phyloP scores from a whole-genome alignment of 2,113 vertebrate species.

The Choloepus hoffmanni region DNA sequence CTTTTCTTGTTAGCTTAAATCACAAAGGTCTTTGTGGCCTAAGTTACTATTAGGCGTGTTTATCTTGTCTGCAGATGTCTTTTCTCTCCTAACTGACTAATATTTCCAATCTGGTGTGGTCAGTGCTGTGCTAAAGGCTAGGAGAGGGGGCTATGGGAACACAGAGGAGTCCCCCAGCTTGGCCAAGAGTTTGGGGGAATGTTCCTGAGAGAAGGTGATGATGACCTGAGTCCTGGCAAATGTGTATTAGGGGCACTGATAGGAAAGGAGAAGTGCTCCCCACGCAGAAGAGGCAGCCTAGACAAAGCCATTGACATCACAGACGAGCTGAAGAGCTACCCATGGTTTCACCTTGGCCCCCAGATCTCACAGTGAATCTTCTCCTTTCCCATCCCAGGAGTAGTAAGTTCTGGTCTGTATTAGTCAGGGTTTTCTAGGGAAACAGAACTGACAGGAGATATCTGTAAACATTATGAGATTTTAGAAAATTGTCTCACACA shows the following conservation, averaged over 20 bases:
- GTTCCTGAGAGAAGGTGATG: background rate
- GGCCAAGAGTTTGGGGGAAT: background rate
- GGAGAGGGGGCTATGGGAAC: background rate
- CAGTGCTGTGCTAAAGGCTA: background rate
- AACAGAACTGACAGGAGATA: too few relatives aligned
- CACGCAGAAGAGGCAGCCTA: background rate
- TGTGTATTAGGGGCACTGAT: background rate
- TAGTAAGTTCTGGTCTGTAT: background rate
- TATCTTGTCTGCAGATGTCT: background rate
- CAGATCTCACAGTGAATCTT: background rate
- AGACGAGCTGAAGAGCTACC: background rate
- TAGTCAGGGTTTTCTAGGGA: too few relatives aligned
- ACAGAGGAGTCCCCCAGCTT: background rate
- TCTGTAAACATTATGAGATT: too few relatives aligned
- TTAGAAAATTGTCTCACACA: too few relatives aligned
- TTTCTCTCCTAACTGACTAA: background rate
- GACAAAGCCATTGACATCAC: too few relatives aligned
- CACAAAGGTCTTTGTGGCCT: background rate
- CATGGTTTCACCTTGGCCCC: accelerated
- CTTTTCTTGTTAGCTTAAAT: background rate
- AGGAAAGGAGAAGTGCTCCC: background rate
- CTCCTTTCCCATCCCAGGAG: background rate
- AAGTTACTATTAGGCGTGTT: background rate
- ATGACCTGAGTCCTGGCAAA: background rate
- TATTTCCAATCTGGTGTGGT: too few relatives aligned